phyloP scores from a whole-genome alignment of 2,113 vertebrate species.

The Xiphophorus couchianus region DNA sequence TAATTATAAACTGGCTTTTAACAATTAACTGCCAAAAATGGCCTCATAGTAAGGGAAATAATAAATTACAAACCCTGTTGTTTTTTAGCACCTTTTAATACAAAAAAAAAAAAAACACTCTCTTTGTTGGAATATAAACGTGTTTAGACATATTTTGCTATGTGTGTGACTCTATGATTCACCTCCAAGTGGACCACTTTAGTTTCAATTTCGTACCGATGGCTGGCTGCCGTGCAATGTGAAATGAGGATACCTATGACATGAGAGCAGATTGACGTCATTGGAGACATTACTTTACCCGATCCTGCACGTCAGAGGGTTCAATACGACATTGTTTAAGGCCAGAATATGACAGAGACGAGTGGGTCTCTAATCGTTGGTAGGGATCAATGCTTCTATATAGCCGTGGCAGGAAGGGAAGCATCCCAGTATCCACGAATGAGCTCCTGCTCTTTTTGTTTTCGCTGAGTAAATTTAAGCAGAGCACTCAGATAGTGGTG shows the following conservation, averaged over 20 bases:
- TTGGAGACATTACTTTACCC: neutral
- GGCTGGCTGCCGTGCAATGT: neutral
- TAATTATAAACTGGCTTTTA: neutral
- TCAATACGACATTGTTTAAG: neutral
- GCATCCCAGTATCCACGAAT: neutral
- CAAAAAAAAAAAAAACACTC: neutral
- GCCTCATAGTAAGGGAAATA: neutral
- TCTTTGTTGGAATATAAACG: neutral
- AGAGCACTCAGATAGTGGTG: neutral
- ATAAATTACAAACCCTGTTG: neutral
- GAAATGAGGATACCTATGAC: neutral
- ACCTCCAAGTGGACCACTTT: constrained; percentile 24
- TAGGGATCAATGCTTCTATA: constrained; percentile 2
- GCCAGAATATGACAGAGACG: neutral
- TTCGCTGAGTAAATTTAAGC: neutral
- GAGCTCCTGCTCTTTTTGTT: constrained; percentile 9
- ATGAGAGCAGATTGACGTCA: constrained; percentile 8
- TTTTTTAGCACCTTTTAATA: neutral
- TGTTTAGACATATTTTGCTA: neutral
- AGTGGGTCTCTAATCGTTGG: neutral
- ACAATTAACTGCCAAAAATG: neutral
- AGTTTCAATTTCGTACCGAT: constrained; percentile 22
- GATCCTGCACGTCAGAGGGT: neutral
- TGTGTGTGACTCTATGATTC: constrained; percentile 7
- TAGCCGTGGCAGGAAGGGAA: neutral